Evolutionary conservation across 2,888 invertebrate species (phyloP).

Genomic region (Masnerella sp.): DNA sequence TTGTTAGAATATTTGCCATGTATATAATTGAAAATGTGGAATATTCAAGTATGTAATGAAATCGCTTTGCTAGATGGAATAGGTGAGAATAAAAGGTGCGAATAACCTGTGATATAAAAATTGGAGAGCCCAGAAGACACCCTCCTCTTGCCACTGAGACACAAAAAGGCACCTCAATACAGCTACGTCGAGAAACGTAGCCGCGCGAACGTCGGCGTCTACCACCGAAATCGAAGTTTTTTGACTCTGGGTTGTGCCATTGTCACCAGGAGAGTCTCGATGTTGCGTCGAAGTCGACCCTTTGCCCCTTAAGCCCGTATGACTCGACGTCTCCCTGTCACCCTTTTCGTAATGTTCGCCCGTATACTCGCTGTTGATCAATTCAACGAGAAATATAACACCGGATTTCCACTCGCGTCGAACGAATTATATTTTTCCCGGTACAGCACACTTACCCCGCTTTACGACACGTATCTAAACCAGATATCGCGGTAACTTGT

Average conservation of each 20-base stretch:
- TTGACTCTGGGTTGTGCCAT: constrained; percentile 52
- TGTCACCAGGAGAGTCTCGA: constrained; percentile 51
- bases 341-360: constrained; percentile 42
- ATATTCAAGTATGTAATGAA: no score
- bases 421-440: no score
- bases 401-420: constrained; percentile 69
- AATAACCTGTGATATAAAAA: constrained; percentile 90
- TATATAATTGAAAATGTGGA: no score
- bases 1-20: no score
- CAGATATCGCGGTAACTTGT: constrained; percentile 77
- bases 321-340: constrained; percentile 34
- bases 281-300: constrained; percentile 38
- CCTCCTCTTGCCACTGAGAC: constrained; percentile 98
- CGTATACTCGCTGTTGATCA: constrained; percentile 31
- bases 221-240: constrained; percentile 65
- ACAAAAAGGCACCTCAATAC: constrained; percentile 97
- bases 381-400: constrained; percentile 29
- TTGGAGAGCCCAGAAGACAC: constrained; percentile 97
- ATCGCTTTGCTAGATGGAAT: neutral
- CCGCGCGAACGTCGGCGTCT: constrained; percentile 84
- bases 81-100: neutral
- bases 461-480: constrained; percentile 71
- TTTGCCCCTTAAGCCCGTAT: constrained; percentile 19
- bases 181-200: constrained; percentile 97
- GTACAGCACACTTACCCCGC: no score